Evolutionary conservation across 2,888 invertebrate species (phyloP).

Genomic region (Chironomus tentans): DNA sequence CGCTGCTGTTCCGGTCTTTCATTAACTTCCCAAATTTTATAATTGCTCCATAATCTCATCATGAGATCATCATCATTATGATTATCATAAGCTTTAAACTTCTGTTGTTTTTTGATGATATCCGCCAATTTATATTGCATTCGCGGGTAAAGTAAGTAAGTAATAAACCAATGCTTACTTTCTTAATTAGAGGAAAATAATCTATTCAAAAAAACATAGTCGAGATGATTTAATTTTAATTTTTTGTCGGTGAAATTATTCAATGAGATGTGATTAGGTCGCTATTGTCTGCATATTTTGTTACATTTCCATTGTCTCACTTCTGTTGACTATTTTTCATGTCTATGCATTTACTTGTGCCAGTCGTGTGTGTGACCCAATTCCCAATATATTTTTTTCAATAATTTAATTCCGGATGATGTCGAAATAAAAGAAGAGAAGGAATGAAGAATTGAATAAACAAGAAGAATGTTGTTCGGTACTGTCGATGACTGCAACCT

Average conservation of each 20-base stretch:
- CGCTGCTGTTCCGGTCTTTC: constrained; percentile 18
- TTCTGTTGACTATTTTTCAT: neutral
- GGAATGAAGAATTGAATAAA: neutral
- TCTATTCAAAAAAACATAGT: neutral
- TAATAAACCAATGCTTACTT: neutral
- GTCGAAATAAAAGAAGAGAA: neutral
- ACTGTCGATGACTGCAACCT: neutral
- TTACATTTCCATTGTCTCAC: neutral
- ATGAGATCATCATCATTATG: constrained; percentile 24
- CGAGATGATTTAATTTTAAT: no score
- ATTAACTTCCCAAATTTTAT: constrained; percentile 16
- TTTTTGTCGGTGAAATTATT: neutral
- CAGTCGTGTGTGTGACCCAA: constrained; percentile 25
- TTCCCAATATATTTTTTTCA: neutral
- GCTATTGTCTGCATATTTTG: neutral
- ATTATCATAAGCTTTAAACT: constrained; percentile 5
- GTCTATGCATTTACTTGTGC: constrained; percentile 17
- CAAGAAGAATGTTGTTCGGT: neutral
- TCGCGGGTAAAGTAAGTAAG: neutral
- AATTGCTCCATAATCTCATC: constrained; percentile 24
- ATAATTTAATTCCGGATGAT: constrained; percentile 8
- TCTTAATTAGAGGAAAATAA: neutral
- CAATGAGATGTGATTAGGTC: neutral
- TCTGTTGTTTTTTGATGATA: constrained; percentile 10
- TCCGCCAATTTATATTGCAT: constrained; percentile 7